phyloP scores from a whole-genome alignment of 1,140 invertebrate genomes.

The Leptinotarsa lineolata region DNA sequence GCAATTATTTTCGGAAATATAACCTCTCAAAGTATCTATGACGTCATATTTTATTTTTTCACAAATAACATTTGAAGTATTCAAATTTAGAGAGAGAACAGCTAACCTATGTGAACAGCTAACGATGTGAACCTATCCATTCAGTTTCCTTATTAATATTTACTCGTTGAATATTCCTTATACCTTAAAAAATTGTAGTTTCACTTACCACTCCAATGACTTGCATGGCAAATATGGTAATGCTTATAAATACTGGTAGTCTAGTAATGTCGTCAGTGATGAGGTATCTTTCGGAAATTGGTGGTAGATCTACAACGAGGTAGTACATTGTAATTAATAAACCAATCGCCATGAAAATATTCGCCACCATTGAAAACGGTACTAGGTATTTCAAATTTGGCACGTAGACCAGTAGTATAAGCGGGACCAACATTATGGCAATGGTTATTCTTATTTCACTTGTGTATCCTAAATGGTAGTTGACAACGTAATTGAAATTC shows the following conservation, averaged over 20 bases:
- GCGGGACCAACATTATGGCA: constrained; percentile 64
- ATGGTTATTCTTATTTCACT: constrained; percentile 65
- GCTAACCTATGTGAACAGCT: no score
- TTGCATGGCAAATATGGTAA: constrained; percentile 83
- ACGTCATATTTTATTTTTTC: no score
- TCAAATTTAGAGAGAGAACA: no score
- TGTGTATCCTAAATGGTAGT: constrained; percentile 58
- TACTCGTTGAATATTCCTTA: no score
- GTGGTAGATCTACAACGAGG: constrained; percentile 65
- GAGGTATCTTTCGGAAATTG: constrained; percentile 52
- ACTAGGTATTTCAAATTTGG: constrained; percentile 81
- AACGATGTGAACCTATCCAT: no score
- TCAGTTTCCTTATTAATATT: no score
- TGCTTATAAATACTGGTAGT: constrained; percentile 75
- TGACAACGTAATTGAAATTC: constrained; percentile 71
- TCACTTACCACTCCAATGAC: constrained; percentile 73
- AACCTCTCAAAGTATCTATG: no score
- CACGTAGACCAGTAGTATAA: constrained; percentile 76
- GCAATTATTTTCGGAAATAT: no score
- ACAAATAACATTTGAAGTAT: no score
- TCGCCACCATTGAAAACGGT: constrained; percentile 81
- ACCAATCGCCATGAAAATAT: constrained; percentile 76
- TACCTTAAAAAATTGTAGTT: no score
- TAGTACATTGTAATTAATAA: constrained; percentile 82
- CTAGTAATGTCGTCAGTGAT: constrained; percentile 55